phyloP scores from a whole-genome alignment of 2,113 vertebrate species.

The Eupsittula cactorum region DNA sequence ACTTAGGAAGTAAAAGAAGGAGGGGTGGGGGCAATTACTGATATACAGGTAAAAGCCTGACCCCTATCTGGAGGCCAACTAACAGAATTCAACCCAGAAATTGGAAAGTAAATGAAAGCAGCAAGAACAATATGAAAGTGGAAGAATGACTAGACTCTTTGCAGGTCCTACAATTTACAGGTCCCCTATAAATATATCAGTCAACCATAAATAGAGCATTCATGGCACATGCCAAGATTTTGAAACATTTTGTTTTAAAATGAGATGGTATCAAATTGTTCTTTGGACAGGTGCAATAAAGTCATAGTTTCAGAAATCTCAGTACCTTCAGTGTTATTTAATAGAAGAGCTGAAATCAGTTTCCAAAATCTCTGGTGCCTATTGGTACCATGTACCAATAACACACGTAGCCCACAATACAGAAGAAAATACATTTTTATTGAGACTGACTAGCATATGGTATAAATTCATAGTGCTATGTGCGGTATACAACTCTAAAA shows the following conservation, averaged over 20 bases:
- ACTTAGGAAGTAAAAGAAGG: neutral
- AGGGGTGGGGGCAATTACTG: neutral
- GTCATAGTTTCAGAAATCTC: neutral
- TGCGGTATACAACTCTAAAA: neutral
- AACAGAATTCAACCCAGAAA: neutral
- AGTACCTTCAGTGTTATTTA: neutral
- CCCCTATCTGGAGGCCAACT: neutral
- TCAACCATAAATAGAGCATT: neutral
- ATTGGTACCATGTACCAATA: neutral
- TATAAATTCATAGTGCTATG: neutral
- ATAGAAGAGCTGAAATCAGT: neutral
- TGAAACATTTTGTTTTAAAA: neutral
- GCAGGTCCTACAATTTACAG: neutral
- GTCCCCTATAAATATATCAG: neutral
- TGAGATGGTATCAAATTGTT: neutral
- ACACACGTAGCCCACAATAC: neutral
- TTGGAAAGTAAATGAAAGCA: neutral
- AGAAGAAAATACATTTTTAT: neutral
- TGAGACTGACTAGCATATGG: neutral
- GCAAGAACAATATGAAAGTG: neutral
- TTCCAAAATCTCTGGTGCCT: neutral
- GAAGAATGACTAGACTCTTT: neutral
- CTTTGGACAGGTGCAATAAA: neutral
- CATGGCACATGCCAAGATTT: neutral
- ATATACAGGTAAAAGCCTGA: neutral